Evolutionary conservation across 2,797 vertebrate genomes (phyloP), one percentile per base, ranked within the genome.

Genomic region (Echiichthys vipera): DNA sequence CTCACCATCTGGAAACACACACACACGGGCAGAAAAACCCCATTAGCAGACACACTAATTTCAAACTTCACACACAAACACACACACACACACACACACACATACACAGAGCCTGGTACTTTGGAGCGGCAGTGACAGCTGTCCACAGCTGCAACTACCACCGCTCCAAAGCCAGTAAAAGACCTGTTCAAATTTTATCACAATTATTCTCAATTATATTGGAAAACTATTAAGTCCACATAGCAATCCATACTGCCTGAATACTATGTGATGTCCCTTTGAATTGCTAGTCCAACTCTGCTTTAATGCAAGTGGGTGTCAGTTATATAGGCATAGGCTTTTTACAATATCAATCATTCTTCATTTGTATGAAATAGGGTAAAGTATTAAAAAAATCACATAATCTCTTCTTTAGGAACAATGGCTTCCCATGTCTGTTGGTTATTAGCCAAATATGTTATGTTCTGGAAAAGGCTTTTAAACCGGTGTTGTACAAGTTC

Each of bases 1-100:
- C 94, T 96, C 80, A 96, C 96, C 98, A 99, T 99, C 98, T 99
- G 93, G 47, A 85, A 68, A 77, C 32, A 83, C 83, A 77, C 32
- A 83, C 83, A 87, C 71, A 77, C 2, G 42, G 36, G 37, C 50
- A 76, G 36, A 73, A 61, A 56, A 72, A 59, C 2, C 17, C 59
- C 57, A 75, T 91, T 74, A 86, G 63, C 64, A 62, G 36, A 10
- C 32, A 53, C 25, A 36, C 8, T 64, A 14, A 59, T 42, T 61
- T 66, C 51, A 71, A 71, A 88, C 29, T 29, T 47, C 34, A 65
- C 37, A 43, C 46, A 54, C 30, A 56, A 40, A 40, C 20, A 15
- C 32, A 59, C 43, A 46, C 46, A 51, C 47, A 51, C 50, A 54
- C 50, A 59, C 13, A 20, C 18, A 36, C 20, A 71, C 36, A 37